Conservation (phyloP, 2,888 invertebrate species). For the Melolontha melolontha region DNA sequence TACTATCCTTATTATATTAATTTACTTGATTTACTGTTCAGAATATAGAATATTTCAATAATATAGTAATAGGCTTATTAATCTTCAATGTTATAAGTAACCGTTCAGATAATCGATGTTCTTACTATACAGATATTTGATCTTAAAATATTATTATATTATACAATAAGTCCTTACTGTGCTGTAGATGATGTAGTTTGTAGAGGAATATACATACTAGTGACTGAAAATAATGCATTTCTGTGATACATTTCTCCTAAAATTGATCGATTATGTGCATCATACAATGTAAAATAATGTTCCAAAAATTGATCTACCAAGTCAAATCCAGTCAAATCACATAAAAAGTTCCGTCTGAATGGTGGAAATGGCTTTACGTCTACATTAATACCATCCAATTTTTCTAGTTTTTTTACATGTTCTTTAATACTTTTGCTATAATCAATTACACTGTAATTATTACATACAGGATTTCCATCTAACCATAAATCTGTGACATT, state of each 20-base stretch:
- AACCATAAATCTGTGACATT: conserved; percentile 66
- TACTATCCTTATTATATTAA: too few relatives aligned
- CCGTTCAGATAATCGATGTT: neutral
- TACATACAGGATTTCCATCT: conserved; percentile 80
- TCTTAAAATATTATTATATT: too few relatives aligned
- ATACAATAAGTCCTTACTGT: conserved; percentile 58
- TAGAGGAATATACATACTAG: conserved; percentile 58
- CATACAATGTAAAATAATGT: conserved; percentile 76
- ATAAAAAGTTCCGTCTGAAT: conserved; percentile 68
- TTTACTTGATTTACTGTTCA: too few relatives aligned
- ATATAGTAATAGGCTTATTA: too few relatives aligned
- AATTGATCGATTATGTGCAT: conserved; percentile 68
- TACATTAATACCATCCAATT: conserved; percentile 57
- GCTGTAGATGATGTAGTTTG: conserved; percentile 58
- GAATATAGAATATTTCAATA: too few relatives aligned
- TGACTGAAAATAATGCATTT: conserved; percentile 73
- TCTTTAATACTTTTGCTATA: conserved; percentile 71
- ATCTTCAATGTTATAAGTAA: too few relatives aligned
- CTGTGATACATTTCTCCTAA: conserved; percentile 74
- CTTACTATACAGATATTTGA: too few relatives aligned
- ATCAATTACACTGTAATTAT: conserved; percentile 70
- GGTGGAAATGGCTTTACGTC: conserved; percentile 56
- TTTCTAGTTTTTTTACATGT: conserved; percentile 68
- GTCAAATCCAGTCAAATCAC: conserved; percentile 64
- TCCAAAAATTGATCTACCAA: conserved; percentile 75